These are phyloP conservation scores for Tympanuchus pallidicinctus DNA, from an alignment of 2,113 vertebrate species.

Conservation along the genomic window DNA sequence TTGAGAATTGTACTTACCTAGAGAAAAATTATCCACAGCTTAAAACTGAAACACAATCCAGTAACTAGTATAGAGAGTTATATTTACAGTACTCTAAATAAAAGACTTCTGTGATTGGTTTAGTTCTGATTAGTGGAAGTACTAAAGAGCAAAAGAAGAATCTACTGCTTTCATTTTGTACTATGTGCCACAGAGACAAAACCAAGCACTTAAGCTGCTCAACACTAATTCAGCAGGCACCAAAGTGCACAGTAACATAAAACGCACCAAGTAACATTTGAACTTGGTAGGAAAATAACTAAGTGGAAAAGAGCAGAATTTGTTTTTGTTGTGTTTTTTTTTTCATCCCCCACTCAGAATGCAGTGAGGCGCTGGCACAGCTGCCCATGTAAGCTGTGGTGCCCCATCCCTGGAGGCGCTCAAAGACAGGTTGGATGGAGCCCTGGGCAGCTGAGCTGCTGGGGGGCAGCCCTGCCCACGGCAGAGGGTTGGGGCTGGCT, in stretches of 20 bases:
- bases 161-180: neutral
- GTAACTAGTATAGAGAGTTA: neutral
- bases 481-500: too few species aligned
- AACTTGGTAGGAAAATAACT: neutral
- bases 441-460: too few species aligned
- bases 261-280: neutral
- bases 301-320: too few species aligned
- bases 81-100: neutral
- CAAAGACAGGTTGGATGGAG: too few species aligned
- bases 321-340: too few species aligned
- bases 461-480: too few species aligned
- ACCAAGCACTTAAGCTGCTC: neutral
- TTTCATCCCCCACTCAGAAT: too few species aligned
- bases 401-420: too few species aligned
- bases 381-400: too few species aligned
- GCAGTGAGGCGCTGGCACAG: too few species aligned
- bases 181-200: neutral
- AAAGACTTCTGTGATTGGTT: neutral
- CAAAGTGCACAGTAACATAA: neutral
- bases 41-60: constrained; percentile 13
- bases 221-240: neutral
- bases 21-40: neutral
- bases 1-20: constrained; percentile 37
- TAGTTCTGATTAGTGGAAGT: neutral
- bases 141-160: neutral